Percentiles rank a stretch among this genome's conserved stretches.
phyloP scores from a whole-genome alignment of 2,888 invertebrate genomes.

The Melinopterus prodromus region DNA sequence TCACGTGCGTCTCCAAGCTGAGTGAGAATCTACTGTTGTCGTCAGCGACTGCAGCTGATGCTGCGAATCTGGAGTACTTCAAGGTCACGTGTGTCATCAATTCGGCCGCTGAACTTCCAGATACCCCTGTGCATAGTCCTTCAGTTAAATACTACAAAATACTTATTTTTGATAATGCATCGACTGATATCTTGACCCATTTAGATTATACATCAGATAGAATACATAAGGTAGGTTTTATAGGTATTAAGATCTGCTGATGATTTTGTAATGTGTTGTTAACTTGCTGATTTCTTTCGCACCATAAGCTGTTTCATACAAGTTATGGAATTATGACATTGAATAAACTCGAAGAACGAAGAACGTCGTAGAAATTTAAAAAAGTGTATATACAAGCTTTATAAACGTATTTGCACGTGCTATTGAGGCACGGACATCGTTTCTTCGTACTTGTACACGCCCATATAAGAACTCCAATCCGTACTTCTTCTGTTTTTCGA shows the following conservation, averaged over 20 bases:
- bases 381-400: too few relatives aligned
- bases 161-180: conserved; percentile 77
- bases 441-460: too few relatives aligned
- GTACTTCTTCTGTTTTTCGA: too few relatives aligned
- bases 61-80: conserved; percentile 71
- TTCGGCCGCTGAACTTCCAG: conserved; percentile 84
- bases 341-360: too few relatives aligned
- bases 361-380: too few relatives aligned
- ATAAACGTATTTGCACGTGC: too few relatives aligned
- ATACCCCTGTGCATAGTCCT: conserved; percentile 66
- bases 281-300: too few relatives aligned
- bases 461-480: too few relatives aligned
- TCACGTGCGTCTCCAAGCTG: conserved; percentile 69
- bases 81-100: conserved; percentile 83
- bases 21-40: conserved; percentile 79
- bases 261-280: too few relatives aligned
- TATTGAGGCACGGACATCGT: too few relatives aligned
- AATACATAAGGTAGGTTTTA: conserved; percentile 70
- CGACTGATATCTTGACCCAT: conserved; percentile 74
- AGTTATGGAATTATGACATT: too few relatives aligned
- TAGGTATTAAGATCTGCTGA: background rate
- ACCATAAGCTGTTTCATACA: too few relatives aligned
- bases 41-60: conserved; percentile 79
- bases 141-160: conserved; percentile 70
- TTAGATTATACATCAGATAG: conserved; percentile 82